Conservation (phyloP, 2,888 invertebrate genomes). For the Lasioglossum leucozonium region DNA sequence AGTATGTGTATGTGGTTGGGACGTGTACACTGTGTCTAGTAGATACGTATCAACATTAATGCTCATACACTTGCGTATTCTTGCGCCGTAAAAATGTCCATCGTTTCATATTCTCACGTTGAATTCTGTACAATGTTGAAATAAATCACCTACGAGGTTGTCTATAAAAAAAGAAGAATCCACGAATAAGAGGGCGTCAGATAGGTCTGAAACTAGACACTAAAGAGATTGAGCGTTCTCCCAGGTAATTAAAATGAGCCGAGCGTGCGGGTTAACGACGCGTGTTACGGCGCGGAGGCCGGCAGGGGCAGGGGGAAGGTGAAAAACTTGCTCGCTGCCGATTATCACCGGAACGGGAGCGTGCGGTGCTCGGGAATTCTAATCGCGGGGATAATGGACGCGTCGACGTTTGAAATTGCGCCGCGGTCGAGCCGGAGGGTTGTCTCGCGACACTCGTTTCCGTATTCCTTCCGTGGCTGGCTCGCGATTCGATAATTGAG, state of each 20-base stretch:
- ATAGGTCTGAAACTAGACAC: not conserved
- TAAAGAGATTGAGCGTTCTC: not conserved
- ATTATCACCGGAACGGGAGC: not conserved
- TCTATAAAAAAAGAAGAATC: too few species aligned
- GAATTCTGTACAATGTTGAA: too few species aligned
- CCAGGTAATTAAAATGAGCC: not conserved
- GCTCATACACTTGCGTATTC: too few species aligned
- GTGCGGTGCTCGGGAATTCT: not conserved
- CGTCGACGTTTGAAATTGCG: not conserved
- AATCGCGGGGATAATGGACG: not conserved
- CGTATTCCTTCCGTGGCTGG: not conserved
- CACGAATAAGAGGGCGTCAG: not conserved
- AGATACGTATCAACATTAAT: too few species aligned
- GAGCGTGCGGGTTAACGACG: not conserved
- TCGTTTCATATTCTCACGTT: too few species aligned
- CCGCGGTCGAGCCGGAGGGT: not conserved
- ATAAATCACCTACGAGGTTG: too few species aligned
- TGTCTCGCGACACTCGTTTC: constrained; percentile 14
- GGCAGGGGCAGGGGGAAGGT: too few species aligned
- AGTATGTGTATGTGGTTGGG: too few species aligned
- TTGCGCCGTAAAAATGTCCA: too few species aligned
- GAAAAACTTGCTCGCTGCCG: not conserved
- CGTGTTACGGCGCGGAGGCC: not conserved
- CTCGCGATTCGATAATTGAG: not conserved
- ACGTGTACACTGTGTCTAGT: too few species aligned